Base-by-base conservation (phyloP, 2,797 vertebrate genomes). In the Phoebastria nigripes region DNA sequence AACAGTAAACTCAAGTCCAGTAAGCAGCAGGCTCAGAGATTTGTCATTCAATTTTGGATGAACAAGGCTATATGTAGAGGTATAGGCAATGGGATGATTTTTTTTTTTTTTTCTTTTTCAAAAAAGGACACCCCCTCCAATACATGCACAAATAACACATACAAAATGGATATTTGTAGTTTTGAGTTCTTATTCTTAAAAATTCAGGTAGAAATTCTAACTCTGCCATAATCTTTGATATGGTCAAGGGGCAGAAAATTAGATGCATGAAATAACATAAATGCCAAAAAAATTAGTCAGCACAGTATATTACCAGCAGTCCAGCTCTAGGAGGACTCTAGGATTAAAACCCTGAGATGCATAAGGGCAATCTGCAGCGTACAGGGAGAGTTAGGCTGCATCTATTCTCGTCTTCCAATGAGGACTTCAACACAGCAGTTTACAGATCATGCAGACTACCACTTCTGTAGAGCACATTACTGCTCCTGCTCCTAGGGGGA, bases 331-430 rank as follows among this genome's bases (percentile, higher is more conserved):
- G 28, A 86, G 22, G 77, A 71, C 47, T 58, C 47, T 21, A 51
- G 54, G 18, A 67, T 35, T 59, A 77, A 78, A 81, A n/a, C 7
- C 14, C 14, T 33, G 65, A 81, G 41, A 21, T 18, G 20, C 1
- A 4, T 0, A 78, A 49, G 25, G 54, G 33, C 46, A 63, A 87
- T 13, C 61, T 59, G 29, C 71, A 72, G 42, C 3, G 39, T 59
- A 58, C 24, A 72, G 31, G 47, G 29, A 69, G 22, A 55, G 37
- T 54, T 15, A 66, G 54, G 63, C 35, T 67, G 54, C 54, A 49
- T n/a, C 39, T 56, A 5, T 22, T 59, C 31, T 13, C 2, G 0
- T 47, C 67, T n/a, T 51, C 63, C 31, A 21, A 17, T 2, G 8
- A 49, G n/a, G 26, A 35, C 19, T 56, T 83, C 72, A 70, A 31